Conservation (phyloP, 2,888 invertebrate species). For the Neuroscelio doddi region DNA sequence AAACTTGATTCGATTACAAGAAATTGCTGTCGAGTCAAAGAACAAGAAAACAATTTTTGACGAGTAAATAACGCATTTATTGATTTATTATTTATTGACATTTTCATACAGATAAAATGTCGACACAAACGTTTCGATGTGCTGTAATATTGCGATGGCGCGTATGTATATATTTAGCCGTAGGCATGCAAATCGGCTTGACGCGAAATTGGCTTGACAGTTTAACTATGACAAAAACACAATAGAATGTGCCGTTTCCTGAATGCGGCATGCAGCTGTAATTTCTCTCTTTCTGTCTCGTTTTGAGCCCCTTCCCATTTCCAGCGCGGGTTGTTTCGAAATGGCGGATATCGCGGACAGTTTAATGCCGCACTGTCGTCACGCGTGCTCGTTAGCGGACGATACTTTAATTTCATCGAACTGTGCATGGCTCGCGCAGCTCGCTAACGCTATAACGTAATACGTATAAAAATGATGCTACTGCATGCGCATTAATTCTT, state of each 20-base stretch:
- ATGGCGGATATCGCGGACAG: conserved; percentile 68
- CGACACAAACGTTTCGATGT: background rate
- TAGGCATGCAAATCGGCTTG: conserved; percentile 54
- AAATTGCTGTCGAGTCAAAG: too few relatives aligned
- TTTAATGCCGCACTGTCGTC: conserved; percentile 63
- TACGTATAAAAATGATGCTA: too few relatives aligned
- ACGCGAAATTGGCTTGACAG: conserved; percentile 68
- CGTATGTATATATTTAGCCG: conserved; percentile 37
- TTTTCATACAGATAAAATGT: too few relatives aligned
- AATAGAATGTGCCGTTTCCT: conserved; percentile 71
- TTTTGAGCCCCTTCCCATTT: conserved; percentile 34
- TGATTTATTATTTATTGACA: too few relatives aligned
- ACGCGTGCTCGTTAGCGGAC: conserved; percentile 48
- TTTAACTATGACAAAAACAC: conserved; percentile 71
- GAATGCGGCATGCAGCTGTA: conserved; percentile 64
- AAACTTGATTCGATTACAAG: too few relatives aligned
- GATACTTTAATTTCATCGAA: conserved; percentile 43
- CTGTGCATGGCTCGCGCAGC: conserved; percentile 12
- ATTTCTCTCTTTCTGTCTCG: conserved; percentile 54
- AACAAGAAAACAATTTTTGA: too few relatives aligned
- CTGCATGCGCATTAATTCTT: too few relatives aligned
- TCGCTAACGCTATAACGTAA: too few relatives aligned
- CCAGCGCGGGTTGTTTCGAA: conserved; percentile 54
- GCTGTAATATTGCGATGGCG: too few relatives aligned
- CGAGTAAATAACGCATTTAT: too few relatives aligned